Percentiles rank a stretch among this genome's conserved stretches.
These are phyloP conservation scores for Nautilus pompilius DNA, from an alignment of 1,140 invertebrate genomes.

Conservation along the genomic window DNA sequence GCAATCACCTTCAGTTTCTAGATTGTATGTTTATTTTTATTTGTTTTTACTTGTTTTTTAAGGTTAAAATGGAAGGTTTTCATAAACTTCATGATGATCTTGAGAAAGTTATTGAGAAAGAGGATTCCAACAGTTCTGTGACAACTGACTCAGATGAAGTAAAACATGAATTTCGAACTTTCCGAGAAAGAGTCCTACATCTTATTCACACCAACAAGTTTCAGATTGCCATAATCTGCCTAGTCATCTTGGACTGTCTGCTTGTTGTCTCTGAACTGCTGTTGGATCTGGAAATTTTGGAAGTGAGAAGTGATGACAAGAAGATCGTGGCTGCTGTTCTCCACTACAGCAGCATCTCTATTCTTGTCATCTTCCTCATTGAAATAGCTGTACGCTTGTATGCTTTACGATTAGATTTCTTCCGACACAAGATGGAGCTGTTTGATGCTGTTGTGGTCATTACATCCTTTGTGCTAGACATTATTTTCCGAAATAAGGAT, in stretches of 20 bases:
- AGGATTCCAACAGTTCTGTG: constrained; percentile 45
- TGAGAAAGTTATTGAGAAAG: constrained; percentile 52
- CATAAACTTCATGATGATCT: constrained; percentile 49
- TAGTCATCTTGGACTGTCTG: constrained; percentile 50
- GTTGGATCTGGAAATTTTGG: constrained; percentile 46
- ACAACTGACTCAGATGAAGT: constrained; percentile 44
- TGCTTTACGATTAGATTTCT: constrained; percentile 49
- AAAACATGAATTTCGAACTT: constrained; percentile 29
- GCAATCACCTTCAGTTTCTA: too few species aligned
- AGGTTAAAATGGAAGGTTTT: constrained; percentile 50
- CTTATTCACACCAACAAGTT: constrained; percentile 49
- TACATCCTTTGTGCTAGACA: constrained; percentile 53
- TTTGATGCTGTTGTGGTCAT: constrained; percentile 55
- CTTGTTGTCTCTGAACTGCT: constrained; percentile 50
- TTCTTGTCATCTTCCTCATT: constrained; percentile 49
- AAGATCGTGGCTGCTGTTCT: constrained; percentile 36
- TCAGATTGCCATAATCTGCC: constrained; percentile 45
- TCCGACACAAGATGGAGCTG: constrained; percentile 52
- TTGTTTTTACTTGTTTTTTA: constrained; percentile 11
- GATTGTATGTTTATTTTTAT: background rate
- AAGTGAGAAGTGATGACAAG: constrained; percentile 19
- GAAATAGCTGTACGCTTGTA: constrained; percentile 51
- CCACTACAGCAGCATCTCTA: constrained; percentile 46
- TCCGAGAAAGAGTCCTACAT: constrained; percentile 32
- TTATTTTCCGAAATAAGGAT: constrained; percentile 40